phyloP scores from a whole-genome alignment of 2,888 invertebrate genomes.

The Geophilus truncorum region DNA sequence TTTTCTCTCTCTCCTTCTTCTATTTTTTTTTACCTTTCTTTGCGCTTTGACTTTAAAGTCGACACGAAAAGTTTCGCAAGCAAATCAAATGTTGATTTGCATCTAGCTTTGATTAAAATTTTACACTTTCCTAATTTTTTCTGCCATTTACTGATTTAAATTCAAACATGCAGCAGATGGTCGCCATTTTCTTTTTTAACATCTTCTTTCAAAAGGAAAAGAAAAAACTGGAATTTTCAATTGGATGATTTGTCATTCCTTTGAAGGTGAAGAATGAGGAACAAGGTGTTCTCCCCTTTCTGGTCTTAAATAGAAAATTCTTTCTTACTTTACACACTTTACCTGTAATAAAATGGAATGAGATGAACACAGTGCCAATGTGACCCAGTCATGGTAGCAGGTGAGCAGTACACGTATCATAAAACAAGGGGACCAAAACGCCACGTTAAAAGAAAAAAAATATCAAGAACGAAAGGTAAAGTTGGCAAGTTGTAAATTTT shows the following conservation, averaged over 20 bases:
- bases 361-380: background rate
- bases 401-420: background rate
- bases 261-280: background rate
- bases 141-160: background rate
- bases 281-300: background rate
- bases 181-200: background rate
- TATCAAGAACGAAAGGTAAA: background rate
- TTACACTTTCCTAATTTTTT: background rate
- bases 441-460: too few relatives aligned
- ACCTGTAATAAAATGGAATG: background rate
- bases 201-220: too few relatives aligned
- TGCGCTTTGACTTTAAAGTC: background rate
- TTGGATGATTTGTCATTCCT: background rate
- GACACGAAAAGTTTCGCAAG: background rate
- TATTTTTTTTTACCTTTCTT: background rate
- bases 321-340: background rate
- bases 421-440: background rate
- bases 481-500: background rate
- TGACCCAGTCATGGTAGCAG: background rate
- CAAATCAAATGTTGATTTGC: background rate
- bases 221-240: background rate
- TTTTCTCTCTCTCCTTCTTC: background rate
- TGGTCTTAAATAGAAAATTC: background rate
- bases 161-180: background rate
- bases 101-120: background rate